Base-by-base conservation (phyloP, 2,797 vertebrate species). In the Oreortyx pictus region DNA sequence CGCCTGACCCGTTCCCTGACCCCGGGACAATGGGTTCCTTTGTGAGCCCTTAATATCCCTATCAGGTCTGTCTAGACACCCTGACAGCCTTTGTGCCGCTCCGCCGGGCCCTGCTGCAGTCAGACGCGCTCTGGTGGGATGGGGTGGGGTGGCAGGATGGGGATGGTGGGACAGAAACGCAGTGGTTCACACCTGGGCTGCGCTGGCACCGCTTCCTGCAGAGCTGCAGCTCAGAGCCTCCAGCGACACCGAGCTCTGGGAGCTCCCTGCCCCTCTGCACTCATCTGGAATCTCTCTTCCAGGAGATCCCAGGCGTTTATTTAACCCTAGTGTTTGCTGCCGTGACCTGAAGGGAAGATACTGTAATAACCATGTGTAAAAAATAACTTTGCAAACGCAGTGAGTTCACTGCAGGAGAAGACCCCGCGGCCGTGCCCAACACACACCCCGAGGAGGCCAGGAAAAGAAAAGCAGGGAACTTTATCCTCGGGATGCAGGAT, bases 21-120 rank as follows among this genome's bases (percentile, higher is more conserved):
- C 98, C 93, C 68, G 46, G 47, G 72, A 98, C 98, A 98, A 98
- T 98, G 97, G 86, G 31, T 29, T 88, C 95, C 97, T 98, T 98
- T 99, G 98, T 98, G 84, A 97, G 96, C 91, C 86, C 97, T 97
- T 98, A 98, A 98, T 98, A 98, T 98, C 98, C 98, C 98, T 98
- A 98, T 98, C 98, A 98, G 98, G 97, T 98, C 97, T 96, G 98
- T 98, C 98, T 99, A 98, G 98, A 99, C 98, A 97, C 97, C 97
- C 97, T 96, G 98, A 98, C 97, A 98, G 96, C 97, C 95, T 97
- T 96, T 97, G 93, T 97, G 97, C 97, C 74, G 61, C 92, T 88
- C 92, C 25, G 49, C 88, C 88, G 86, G 61, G 92, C 52, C 39
- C 31, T 24, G 2, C 31, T 86, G 79, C 50, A 10, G 62, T 67